Evolutionary conservation across 2,113 vertebrate genomes (phyloP), one percentile per base, ranked within the genome.

Genomic region (Rhea americana): DNA sequence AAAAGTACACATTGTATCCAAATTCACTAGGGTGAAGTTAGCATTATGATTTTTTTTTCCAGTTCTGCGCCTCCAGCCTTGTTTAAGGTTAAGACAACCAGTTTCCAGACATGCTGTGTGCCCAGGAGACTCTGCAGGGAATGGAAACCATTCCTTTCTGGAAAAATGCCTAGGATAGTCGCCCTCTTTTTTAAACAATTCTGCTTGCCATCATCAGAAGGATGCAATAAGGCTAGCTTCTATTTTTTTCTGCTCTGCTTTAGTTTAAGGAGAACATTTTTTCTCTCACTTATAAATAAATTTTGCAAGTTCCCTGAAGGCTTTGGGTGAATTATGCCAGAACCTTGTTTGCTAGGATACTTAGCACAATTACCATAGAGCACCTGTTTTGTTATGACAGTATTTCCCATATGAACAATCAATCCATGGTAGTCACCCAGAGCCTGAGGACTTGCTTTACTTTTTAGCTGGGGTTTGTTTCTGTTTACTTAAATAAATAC

Each of bases 381-480:
- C 87, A 93, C 80, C 66, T 93, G 88, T 79, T 95, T 88, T 84
- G 53, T 93, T 93, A 68, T 90, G 82, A 82, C 91, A 89, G 56
- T 39, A 39, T 78, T 84, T 92, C 67, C 61, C 61, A 13, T 25
- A 61, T 1, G 7, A 78, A 70, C 70, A 61, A 35, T 79, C 66
- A 90, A 72, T 84, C 45, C 79, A 45, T 56, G 16, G 8, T 21
- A 84, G 85, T 65, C 39, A 75, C 43, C 45, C 58, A 70, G 62
- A 91, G 68, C 61, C 87, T 32, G 35, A 95, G 56, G 76, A 94
- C 47, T 80, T 84, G n/a, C 32, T 91, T 71, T 24, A 32, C 51
- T 82, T 85, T 65, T 77, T 75, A 56, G 70, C 78, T 78, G 20
- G 76, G 43, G 41, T 70, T 87, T 92, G 30, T 79, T 93, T 92